A percentile compares a stretch with the other conserved stretches of the same genome.
Conservation (phyloP, 2,888 invertebrate genomes). For the Dolomedes plantarius region DNA sequence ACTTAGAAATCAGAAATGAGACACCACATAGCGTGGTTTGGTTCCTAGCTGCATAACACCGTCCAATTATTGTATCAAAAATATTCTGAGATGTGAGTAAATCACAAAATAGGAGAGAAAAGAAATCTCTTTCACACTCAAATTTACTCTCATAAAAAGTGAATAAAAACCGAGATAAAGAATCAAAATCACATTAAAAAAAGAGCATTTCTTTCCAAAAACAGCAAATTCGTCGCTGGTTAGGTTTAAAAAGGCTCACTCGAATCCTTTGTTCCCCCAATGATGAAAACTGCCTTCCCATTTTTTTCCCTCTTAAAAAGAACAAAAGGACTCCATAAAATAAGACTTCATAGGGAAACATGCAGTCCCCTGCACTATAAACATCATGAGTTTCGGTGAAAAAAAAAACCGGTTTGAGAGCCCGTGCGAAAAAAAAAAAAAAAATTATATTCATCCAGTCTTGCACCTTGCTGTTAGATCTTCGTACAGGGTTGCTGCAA, state of each 20-base stretch:
- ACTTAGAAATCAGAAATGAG: no score
- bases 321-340: conserved; percentile 20
- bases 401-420: conserved; percentile 53
- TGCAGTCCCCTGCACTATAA: conserved; percentile 37
- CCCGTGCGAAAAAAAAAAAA: conserved; percentile 18
- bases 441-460: conserved; percentile 47
- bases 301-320: not conserved
- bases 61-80: no score
- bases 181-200: not conserved
- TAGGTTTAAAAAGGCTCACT: not conserved
- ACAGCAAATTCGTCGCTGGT: no score
- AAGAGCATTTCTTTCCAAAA: no score
- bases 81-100: no score
- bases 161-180: not conserved
- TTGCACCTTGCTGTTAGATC: conserved; percentile 39
- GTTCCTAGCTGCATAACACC: no score
- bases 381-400: not conserved
- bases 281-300: not conserved
- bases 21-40: no score
- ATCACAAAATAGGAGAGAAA: no score
- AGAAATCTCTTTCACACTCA: no score
- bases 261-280: not conserved
- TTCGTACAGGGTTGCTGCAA: conserved; percentile 31
- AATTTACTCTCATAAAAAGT: not conserved
- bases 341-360: conserved; percentile 7